Evolutionary conservation across 2,797 vertebrate genomes (phyloP), one percentile per base, ranked within the genome.

Genomic region (Cercopithecus mitis): DNA sequence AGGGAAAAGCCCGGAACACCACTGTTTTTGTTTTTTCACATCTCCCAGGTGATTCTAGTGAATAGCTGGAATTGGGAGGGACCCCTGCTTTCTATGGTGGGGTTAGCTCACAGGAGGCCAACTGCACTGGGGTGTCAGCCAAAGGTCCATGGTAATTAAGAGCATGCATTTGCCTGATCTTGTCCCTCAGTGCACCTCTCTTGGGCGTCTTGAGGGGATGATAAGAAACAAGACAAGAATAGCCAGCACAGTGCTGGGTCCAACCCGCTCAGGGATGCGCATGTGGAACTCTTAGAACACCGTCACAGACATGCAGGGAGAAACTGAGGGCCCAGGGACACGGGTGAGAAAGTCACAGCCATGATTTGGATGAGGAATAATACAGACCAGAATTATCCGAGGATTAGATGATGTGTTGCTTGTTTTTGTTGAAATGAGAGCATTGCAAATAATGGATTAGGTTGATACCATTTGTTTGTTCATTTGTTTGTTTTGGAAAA

Each of bases 221-320:
- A 67, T 41, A 7, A 79, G 39, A 75, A 10, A 7, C 24, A 61
- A 93, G 27, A 77, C 19, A 61, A 70, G 13, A 50, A 64, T 2
- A 77, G 24, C 1, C 39, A 33, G 33, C 70, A 9, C 20, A 17
- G 14, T n/a, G 2, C n/a, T 12, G 17, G 22, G 7, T 27, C 41
- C 15, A 4, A 33, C 7, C 61, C 10, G 6, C 9, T 33, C 15
- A n/a, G 30, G 64, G 33, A 0, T 41, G 25, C 7, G 12, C 22
- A 12, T 14, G 14, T 6, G 19, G 72, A 58, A 6, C 47, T 88
- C 41, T 33, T 72, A 50, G 30, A 47, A 77, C 13, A 41, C 2
- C 0, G 20, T 9, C 52, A 2, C 4, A 20, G 27, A 25, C 5
- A 3, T 3, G 4, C n/a, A 39, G 15, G 7, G 17, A 25, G 30